Conservation (phyloP, 2,888 invertebrate species). For the Helleia helle region DNA sequence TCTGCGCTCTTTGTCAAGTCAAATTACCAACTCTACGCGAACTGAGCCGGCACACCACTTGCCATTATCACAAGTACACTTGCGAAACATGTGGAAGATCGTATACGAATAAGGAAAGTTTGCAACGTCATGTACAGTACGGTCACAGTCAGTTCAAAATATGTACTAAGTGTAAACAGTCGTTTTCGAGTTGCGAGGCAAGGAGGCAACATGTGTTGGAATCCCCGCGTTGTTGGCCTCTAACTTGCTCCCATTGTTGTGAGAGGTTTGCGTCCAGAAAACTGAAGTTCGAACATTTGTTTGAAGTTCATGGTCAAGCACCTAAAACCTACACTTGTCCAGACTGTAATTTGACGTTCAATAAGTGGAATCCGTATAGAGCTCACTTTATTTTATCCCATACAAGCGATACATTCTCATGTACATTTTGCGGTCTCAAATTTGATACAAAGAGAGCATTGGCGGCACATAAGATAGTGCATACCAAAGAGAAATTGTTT, state of each 20-base stretch:
- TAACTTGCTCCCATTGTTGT: constrained; percentile 38
- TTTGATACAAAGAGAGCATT: constrained; percentile 54
- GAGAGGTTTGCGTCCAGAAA: constrained; percentile 36
- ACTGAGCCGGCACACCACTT: constrained; percentile 41
- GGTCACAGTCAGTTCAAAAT: constrained; percentile 26
- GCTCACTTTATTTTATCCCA: constrained; percentile 41
- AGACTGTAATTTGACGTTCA: constrained; percentile 26
- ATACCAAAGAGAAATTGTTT: constrained; percentile 58
- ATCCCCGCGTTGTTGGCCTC: constrained; percentile 36
- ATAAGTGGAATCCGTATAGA: constrained; percentile 30
- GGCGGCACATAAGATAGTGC: constrained; percentile 57
- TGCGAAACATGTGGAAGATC: constrained; percentile 50
- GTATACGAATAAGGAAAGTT: constrained; percentile 32
- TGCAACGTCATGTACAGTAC: constrained; percentile 30
- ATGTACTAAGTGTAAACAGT: constrained; percentile 34
- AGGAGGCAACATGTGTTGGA: constrained; percentile 33
- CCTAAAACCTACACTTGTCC: constrained; percentile 29
- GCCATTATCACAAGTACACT: constrained; percentile 41
- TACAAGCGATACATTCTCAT: constrained; percentile 34
- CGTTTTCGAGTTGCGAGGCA: constrained; percentile 33
- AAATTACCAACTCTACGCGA: constrained; percentile 34
- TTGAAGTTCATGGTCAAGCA: constrained; percentile 25
- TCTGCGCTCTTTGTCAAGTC: constrained; percentile 35
- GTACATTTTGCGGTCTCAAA: constrained; percentile 42
- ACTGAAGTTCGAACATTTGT: constrained; percentile 34